These are phyloP conservation scores for Ursus arctos DNA, from an alignment of 2,113 vertebrate species.

Conservation along the genomic window DNA sequence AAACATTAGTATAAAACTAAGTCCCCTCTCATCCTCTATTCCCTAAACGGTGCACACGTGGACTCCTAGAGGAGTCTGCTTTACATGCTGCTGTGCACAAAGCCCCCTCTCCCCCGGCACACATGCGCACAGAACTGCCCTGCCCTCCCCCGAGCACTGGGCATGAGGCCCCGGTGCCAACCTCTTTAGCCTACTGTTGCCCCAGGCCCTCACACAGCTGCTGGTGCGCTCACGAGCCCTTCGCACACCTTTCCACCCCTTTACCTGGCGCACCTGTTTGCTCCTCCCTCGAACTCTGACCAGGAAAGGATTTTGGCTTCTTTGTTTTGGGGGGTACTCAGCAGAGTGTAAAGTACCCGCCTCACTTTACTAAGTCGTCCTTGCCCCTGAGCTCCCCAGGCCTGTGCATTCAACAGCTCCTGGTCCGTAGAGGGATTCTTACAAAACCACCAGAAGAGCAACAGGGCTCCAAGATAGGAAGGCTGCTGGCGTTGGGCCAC, in stretches of 20 bases:
- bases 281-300: not conserved
- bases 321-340: not conserved
- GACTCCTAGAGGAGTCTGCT: not conserved
- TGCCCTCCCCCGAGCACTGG: rapidly evolving
- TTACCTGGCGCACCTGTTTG: not conserved
- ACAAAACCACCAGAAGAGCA: not conserved
- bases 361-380: not conserved
- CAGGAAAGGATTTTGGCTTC: not conserved
- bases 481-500: not conserved
- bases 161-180: not conserved
- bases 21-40: not conserved
- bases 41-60: not conserved
- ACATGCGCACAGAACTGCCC: not conserved
- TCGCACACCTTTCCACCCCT: not conserved
- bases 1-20: not conserved
- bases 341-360: not conserved
- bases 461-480: too few species aligned
- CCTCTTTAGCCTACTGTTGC: not conserved
- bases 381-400: not conserved
- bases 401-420: rapidly evolving
- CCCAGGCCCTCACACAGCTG: not conserved
- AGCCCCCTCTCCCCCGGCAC: too few species aligned
- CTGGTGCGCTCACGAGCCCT: not conserved
- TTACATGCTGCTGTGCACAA: rapidly evolving
- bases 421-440: rapidly evolving